Base-by-base conservation (phyloP, 2,113 vertebrate genomes). In the Brachyhypopomus occidentalis region DNA sequence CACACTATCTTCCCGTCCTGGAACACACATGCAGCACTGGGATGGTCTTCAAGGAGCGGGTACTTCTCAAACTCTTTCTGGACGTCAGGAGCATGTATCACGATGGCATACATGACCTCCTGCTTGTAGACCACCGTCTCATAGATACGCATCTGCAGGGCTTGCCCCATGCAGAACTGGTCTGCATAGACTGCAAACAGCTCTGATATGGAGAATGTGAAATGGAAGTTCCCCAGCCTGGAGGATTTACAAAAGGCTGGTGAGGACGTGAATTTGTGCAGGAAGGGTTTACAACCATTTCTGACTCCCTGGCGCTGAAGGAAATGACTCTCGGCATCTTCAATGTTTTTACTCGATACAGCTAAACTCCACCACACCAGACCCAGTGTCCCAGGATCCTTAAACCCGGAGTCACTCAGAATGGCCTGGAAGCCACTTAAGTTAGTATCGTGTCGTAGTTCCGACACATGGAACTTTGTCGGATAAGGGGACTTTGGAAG, bases 301-400 rank as follows among this genome's bases (percentile, higher is more conserved):
- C 20, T 0, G n/a, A 52, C 9, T 23, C 2, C 14, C 2, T 66
- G 0, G 0, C 12, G 2, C 4, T 38, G 0, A 60, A 80, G 34
- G 45, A 64, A 73, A 8, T 2, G 27, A 2, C 1, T 0, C 71
- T 80, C 70, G 19, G 79, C 71, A 0, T 23, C 12, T 17, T 25
- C 27, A 52, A 74, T 80, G 19, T 74, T 71, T 3, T 0, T 8
- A 5, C 9, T 55, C 20, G 79, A 66, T 22, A 80, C 58, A n/a
- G 72, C 52, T 52, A 48, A 34, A 17, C 79, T 80, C 79, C 79
- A 80, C 71, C 71, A 80, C 27, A 74, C 59, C 52, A 80, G 78
- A 62, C 45, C 9, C 6, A 8, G 14, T 0, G 58, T 5, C 38
- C 7, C 34, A 30, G 20, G 69, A 4, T 34, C 63, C 62, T 36